Evolutionary conservation across 2,113 vertebrate genomes (phyloP), one percentile per base, ranked within the genome.

Genomic region (Leuciscus idus): DNA sequence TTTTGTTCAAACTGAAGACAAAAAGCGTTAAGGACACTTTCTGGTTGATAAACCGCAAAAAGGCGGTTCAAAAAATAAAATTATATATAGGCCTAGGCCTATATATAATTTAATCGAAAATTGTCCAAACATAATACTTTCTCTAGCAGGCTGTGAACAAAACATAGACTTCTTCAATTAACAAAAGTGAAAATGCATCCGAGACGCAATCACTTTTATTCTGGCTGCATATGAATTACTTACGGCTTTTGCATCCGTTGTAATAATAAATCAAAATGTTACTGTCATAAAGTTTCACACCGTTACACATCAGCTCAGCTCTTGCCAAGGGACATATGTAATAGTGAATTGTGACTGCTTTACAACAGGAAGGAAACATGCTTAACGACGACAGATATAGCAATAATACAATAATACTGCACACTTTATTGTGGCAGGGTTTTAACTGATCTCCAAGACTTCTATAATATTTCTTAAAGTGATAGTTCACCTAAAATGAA

Each of bases 361-460:
- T 62, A 84, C 57, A 75, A 74, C 76, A 84, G 86, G 64, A 84
- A 17, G 52, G 15, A 72, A 28, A 12, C 43, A 12, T 87, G 75
- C n/a, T 81, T 66, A 61, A 61, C 23, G 55, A 80, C 0, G 11
- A 43, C 23, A 15, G 15, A 62, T 57, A 23, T 19, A 33, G 17
- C 59, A 23, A 64, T 74, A 61, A 81, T 72, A 28, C 21, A 59
- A 50, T 28, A 61, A 61, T n/a, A 33, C 1, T 36, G 19, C 30
- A 78, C 52, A 59, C 1, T 72, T 23, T 59, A 33, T 59, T 48
- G 26, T 30, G 28, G 9, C 48, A 28, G 74, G 23, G 8, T 78
- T 21, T 36, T 33, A 57, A 57, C 19, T 57, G 52, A 21, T 57
- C 28, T 36, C 50, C 50, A 76, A 26, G 48, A 36, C 17, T 52